Conservation (phyloP, 2,888 invertebrate genomes). For the Malthinus seriepunctatus region DNA sequence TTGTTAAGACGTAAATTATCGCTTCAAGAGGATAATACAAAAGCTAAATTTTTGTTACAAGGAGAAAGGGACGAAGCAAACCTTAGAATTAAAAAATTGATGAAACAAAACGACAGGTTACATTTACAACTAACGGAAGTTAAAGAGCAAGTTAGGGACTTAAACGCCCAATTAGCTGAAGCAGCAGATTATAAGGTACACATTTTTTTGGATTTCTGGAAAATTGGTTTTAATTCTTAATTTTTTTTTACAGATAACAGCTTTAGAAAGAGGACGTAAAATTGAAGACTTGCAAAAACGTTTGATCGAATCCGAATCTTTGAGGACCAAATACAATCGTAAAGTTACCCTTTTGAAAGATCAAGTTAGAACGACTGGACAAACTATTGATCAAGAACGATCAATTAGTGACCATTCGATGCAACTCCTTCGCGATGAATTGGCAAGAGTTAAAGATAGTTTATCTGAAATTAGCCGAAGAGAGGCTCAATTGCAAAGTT, state of each 20-base stretch:
- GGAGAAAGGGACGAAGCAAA: constrained; percentile 72
- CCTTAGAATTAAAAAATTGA: constrained; percentile 73
- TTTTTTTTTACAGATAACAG: constrained; percentile 66
- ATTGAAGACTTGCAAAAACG: constrained; percentile 83
- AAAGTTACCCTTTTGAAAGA: constrained; percentile 75
- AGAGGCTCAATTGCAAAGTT: constrained; percentile 77
- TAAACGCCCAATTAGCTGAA: constrained; percentile 83
- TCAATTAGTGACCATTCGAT: constrained; percentile 71
- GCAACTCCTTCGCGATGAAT: constrained; percentile 73
- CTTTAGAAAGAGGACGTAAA: constrained; percentile 80
- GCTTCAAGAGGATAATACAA: constrained; percentile 76
- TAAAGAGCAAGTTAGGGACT: constrained; percentile 78
- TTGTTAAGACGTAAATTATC: constrained; percentile 84
- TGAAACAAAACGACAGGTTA: constrained; percentile 82
- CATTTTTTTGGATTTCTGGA: not conserved
- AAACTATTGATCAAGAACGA: constrained; percentile 72
- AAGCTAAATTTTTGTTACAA: constrained; percentile 64
- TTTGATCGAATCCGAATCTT: constrained; percentile 77
- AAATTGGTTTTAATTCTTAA: not conserved
- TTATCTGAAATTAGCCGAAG: constrained; percentile 75
- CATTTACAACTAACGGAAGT: constrained; percentile 80
- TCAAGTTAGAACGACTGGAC: constrained; percentile 68
- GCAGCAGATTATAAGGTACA: constrained; percentile 83
- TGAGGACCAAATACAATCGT: constrained; percentile 73
- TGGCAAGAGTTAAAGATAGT: constrained; percentile 73